These are phyloP conservation scores for Noctua comes DNA, from an alignment of 2,888 invertebrate species.

Conservation along the genomic window DNA sequence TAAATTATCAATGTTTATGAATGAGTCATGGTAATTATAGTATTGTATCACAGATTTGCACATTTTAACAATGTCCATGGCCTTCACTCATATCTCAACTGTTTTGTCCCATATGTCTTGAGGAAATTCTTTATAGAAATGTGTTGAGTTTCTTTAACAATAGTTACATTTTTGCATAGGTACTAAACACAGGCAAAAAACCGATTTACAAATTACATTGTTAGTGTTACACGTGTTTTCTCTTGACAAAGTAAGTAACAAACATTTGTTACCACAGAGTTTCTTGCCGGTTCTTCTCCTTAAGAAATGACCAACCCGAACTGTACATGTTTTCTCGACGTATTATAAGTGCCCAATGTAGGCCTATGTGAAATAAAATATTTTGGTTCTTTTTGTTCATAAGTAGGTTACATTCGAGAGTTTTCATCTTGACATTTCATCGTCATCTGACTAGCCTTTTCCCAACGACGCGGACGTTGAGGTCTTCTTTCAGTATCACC, in stretches of 20 bases:
- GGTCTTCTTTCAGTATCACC: not conserved
- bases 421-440: not conserved
- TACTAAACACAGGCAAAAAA: not conserved
- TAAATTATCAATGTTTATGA: not conserved
- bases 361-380: no score
- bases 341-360: no score
- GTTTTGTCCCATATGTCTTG: not conserved
- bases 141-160: not conserved
- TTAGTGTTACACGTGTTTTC: not conserved
- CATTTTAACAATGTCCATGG: conserved; percentile 16
- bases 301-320: no score
- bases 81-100: conserved; percentile 4
- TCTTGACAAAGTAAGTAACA: not conserved
- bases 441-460: not conserved
- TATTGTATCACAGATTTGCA: not conserved
- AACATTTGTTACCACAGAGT: not conserved
- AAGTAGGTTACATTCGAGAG: not conserved
- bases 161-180: not conserved
- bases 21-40: not conserved
- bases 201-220: not conserved
- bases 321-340: no score
- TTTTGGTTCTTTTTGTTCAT: no score
- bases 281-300: no score
- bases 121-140: not conserved
- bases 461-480: no score